Percentiles rank a stretch among this genome's conserved stretches.
Evolutionary conservation across 2,888 invertebrate genomes (phyloP).

Genomic region (Acrobasis consociella): DNA sequence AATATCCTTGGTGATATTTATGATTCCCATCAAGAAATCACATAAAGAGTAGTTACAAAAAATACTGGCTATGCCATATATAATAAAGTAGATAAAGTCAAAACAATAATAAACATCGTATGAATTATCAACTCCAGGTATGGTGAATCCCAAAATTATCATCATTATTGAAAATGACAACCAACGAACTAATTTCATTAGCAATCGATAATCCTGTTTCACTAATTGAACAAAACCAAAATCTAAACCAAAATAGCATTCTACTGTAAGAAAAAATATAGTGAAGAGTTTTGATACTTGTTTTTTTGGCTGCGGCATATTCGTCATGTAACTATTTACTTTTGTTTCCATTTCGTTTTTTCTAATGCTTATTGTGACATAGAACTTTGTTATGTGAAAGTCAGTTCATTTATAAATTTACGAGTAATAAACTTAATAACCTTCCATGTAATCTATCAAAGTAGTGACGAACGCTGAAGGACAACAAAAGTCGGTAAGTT

Average conservation of each 20-base stretch:
- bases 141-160: not conserved
- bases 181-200: not conserved
- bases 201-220: too few relatives aligned
- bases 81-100: not conserved
- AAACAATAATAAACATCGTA: not conserved
- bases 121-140: not conserved
- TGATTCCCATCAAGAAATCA: not conserved
- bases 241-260: not conserved
- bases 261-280: slow-evolving; percentile 3
- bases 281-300: not conserved
- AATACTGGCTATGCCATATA: not conserved
- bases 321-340: too few relatives aligned
- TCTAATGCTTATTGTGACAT: too few relatives aligned
- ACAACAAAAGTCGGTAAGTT: too few relatives aligned
- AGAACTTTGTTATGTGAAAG: too few relatives aligned
- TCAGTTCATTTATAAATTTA: too few relatives aligned
- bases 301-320: too few relatives aligned
- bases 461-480: too few relatives aligned
- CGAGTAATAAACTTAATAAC: too few relatives aligned
- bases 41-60: not conserved
- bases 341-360: too few relatives aligned
- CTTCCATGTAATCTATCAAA: too few relatives aligned
- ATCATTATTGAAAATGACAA: not conserved
- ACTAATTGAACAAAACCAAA: too few relatives aligned
- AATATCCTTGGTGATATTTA: not conserved